Evolutionary conservation across 1,140 invertebrate genomes (phyloP).

Genomic region (Tetramorium parvispinum): DNA sequence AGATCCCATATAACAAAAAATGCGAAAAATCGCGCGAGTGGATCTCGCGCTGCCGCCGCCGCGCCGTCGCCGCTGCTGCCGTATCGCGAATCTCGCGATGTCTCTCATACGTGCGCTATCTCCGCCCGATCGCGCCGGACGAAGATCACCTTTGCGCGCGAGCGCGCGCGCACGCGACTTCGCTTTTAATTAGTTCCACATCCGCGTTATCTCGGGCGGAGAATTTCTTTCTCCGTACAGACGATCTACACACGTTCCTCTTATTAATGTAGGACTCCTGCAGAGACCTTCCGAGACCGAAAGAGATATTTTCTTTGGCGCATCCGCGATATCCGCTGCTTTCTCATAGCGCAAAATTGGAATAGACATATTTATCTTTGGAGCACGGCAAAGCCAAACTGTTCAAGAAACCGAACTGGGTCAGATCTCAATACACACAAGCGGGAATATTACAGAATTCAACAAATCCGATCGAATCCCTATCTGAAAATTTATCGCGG

Average conservation of each 20-base stretch:
- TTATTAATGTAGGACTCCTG: not conserved
- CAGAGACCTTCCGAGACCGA: not conserved
- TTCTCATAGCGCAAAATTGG: slow-evolving; percentile 6
- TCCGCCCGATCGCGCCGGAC: not conserved
- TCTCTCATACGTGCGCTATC: slow-evolving; percentile 32
- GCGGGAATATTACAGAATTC: slow-evolving; percentile 22
- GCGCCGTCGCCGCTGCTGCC: no score
- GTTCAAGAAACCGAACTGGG: slow-evolving; percentile 19
- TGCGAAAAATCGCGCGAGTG: slow-evolving; percentile 14
- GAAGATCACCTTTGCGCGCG: not conserved
- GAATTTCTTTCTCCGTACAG: not conserved
- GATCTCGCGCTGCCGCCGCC: not conserved
- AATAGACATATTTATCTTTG: slow-evolving; percentile 5
- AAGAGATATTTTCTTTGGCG: not conserved
- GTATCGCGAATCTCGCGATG: not conserved
- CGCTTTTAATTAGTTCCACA: slow-evolving; percentile 26
- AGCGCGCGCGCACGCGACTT: not conserved
- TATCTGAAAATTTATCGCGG: slow-evolving; percentile 41
- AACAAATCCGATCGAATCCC: slow-evolving; percentile 13
- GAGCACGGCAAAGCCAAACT: slow-evolving; percentile 2
- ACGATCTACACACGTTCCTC: not conserved
- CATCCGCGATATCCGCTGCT: not conserved
- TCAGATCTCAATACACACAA: not conserved
- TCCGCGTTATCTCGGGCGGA: not conserved
- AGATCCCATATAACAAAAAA: slow-evolving; percentile 20